Evolutionary conservation across 2,888 invertebrate genomes (phyloP), one percentile per base, ranked within the genome.

Genomic region (Alviniconcha strummeri): DNA sequence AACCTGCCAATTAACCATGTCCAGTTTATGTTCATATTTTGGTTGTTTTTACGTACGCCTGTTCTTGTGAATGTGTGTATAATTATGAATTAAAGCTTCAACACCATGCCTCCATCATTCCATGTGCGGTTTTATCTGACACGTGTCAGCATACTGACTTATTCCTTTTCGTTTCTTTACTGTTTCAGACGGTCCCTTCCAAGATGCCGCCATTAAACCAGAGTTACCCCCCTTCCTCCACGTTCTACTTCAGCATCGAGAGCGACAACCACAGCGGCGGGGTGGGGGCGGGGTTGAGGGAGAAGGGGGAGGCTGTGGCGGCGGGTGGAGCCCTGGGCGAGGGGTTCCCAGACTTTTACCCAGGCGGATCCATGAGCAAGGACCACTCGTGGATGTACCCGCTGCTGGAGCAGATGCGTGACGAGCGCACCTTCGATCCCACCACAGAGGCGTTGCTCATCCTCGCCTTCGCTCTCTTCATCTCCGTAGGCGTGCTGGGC

Each of bases 401-500:
- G 11, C 80, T 86, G 13, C 52, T 84, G 52, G 64, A 82, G 60
- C 84, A 86, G 82, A 81, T 77, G 67, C 52, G 72, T 11, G 72
- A 81, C 36, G 84, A 78, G 71, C 83, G 85, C 56, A 64, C 85
- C 72, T 90, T 91, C 85, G 88, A 90, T 69, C 81, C 86, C 57
- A 84, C 86, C 5, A 91, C 91, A 0, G 91, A 92, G 83, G 84
- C 88, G 5, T 83, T 91, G 8, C 88, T 93, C 8, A 90, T 91
- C 71, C 83, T 89, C 0, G 89, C 89, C 11, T 93, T 90, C 84
- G 83, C 90, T 0, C 69, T 92, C 0, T 88, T 98, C 90, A 97
- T 97, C 85, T 94, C 96, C 17, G 95, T 97, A 82, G 98, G 98
- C 71, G 96, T 97, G 4, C 94, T 96, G 82, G 98, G 98, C 77